phyloP scores from a whole-genome alignment of 2,888 invertebrate genomes.

The Pediacus dermestoides region DNA sequence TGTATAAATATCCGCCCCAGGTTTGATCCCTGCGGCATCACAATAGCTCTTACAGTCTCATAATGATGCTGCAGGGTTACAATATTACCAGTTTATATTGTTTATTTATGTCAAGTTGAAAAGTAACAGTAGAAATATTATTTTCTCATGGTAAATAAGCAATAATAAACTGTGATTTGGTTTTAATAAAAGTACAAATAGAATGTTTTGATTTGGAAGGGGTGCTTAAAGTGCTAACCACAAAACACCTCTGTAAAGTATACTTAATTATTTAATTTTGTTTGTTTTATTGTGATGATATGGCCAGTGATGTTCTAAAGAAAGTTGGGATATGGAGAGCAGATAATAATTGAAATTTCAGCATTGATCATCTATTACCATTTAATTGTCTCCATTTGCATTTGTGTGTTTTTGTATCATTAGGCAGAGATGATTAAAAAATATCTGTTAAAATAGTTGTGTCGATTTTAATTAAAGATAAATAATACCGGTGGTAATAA shows the following conservation, averaged over 20 bases:
- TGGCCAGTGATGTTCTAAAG: constrained; percentile 32
- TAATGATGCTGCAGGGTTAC: constrained; percentile 5
- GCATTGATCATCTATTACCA: too few relatives aligned
- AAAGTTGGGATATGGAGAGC: constrained; percentile 35
- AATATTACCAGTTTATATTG: too few relatives aligned
- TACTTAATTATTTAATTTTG: constrained; percentile 19
- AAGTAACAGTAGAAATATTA: too few relatives aligned
- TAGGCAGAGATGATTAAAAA: constrained; percentile 9
- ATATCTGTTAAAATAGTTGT: too few relatives aligned
- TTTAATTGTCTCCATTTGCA: too few relatives aligned
- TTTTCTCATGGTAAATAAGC: too few relatives aligned
- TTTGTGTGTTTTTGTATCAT: constrained; percentile 8
- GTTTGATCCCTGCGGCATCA: constrained; percentile 29
- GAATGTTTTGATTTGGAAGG: constrained; percentile 27
- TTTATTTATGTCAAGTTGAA: too few relatives aligned
- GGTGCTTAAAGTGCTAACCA: constrained; percentile 39
- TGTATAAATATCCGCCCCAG: constrained; percentile 22
- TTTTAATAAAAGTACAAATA: constrained; percentile 19
- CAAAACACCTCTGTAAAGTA: constrained; percentile 30
- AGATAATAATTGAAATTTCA: too few relatives aligned
- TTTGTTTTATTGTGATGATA: constrained; percentile 34
- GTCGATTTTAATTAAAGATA: too few relatives aligned
- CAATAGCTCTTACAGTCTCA: constrained; percentile 5
- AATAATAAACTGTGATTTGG: too few relatives aligned
- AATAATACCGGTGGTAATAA: too few relatives aligned